These are phyloP conservation scores for Austrofundulus limnaeus DNA, from an alignment of 2,113 vertebrate genomes.

Conservation along the genomic window DNA sequence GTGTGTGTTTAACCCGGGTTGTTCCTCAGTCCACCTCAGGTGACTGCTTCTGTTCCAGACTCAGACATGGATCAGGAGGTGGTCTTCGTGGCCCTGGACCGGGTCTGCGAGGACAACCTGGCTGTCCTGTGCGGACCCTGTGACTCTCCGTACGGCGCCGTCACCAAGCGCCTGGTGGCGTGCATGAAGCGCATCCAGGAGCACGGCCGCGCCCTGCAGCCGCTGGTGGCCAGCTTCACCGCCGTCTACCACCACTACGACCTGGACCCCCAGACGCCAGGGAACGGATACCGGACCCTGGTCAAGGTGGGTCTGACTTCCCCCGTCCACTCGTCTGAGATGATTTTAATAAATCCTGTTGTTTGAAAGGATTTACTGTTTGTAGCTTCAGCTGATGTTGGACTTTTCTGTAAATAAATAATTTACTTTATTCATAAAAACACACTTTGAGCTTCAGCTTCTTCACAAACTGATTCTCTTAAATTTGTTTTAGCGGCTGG, in stretches of 20 bases:
- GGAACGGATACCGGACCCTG: constrained; percentile 72
- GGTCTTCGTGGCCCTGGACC: constrained; percentile 63
- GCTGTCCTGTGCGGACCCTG: constrained; percentile 20
- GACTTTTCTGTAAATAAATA: too few relatives aligned
- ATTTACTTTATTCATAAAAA: too few relatives aligned
- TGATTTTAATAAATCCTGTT: too few relatives aligned
- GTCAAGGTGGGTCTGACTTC: constrained; percentile 58
- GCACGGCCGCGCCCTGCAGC: constrained; percentile 58
- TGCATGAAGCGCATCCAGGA: constrained; percentile 60
- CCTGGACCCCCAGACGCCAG: constrained; percentile 63
- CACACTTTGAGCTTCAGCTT: too few relatives aligned
- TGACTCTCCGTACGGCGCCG: constrained; percentile 25
- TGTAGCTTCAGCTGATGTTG: too few relatives aligned
- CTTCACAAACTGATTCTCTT: too few relatives aligned
- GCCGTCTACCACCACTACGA: constrained; percentile 69
- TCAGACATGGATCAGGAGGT: constrained; percentile 59
- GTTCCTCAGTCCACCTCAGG: too few relatives aligned
- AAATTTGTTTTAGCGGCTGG: too few relatives aligned
- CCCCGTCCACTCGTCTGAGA: too few relatives aligned
- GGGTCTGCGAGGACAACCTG: constrained; percentile 55
- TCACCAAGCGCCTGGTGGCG: constrained; percentile 44
- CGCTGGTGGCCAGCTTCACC: constrained; percentile 52
- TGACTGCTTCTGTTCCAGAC: constrained; percentile 6
- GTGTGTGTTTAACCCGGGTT: constrained; percentile 24
- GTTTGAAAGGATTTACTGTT: too few relatives aligned